Base-by-base conservation (phyloP, 2,888 invertebrate genomes). In the Corythucha ciliata region DNA sequence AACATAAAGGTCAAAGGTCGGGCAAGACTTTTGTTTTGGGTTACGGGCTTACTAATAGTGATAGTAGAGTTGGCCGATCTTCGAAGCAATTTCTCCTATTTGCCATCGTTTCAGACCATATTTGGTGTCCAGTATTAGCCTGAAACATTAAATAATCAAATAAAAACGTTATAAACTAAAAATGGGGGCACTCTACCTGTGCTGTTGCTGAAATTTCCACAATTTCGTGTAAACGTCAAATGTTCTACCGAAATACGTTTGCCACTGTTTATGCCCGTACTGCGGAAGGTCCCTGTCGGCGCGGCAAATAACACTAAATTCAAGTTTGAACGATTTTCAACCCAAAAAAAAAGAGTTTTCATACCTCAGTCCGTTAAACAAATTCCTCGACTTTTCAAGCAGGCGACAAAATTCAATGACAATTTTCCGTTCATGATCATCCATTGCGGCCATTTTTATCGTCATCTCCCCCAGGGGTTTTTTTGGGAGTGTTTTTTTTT, bases 31-130 rank as follows among this genome's bases (percentile, higher is more conserved):
- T n/a, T n/a, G n/a, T n/a, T n/a, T n/a, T n/a, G n/a, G n/a, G n/a
- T n/a, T n/a, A n/a, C n/a, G n/a, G n/a, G n/a, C 87, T 82, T 72
- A 91, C 90, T 96, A 96, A 72, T 94, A 96, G 72, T 94, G 94
- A 70, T 96, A 96, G 72, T 96, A 96, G 25, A 96, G 81, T 72
- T 96, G 96, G 60, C 96, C 96, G 67, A 96, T 96, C 75, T 96
- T 96, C 48, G 93, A 94, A 42, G 94, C 96, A 60, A 96, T 93
- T 72, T 96, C 96, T 48, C 96, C 96, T 63, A 96, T 94, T 72
- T 96, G 96, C 94, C 96, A 96, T 62, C 96, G 74, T 67, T 96
- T 94, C 63, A 96, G 74, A 26, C 91, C 92, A 70, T 94, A 96
- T 70, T 92, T 91, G 57, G 79, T 79, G 69, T 96, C 93, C 61